Evolutionary conservation across 2,888 invertebrate genomes (phyloP), one percentile per base, ranked within the genome.

Genomic region (Drosophila leonis): DNA sequence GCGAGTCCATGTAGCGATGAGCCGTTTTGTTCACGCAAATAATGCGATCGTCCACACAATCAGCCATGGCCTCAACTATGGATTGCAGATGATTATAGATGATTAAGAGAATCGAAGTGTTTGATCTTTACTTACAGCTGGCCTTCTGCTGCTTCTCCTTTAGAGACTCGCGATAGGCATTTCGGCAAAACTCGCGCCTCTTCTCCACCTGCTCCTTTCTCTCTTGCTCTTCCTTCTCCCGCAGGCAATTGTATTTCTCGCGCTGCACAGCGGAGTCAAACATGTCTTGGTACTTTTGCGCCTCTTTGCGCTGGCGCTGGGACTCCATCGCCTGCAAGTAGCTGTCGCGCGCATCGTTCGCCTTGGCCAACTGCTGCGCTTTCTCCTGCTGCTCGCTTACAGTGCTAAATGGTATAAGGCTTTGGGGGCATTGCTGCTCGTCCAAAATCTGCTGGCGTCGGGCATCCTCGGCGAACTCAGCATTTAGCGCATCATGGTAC

Each of bases 1-100:
- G 69, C 0, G n/a, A 27, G 7, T 65, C 33, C 27, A 87, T 35
- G 37, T 72, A 51, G 0, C 79, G 73, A 6, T 55, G 29, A 0
- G 74, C 61, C 7, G 69, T 65, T 18, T 13, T 51, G 24, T 57
- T 57, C 9, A 87, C 75, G 37, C 86, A 87, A 27, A 69, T 79
- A 6, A 83, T 67, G 0, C 86, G 75, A 20, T 83, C 74, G 18
- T 87, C 81, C 13, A 87, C 81, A 9, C n/a, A n/a, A 3, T 88
- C 79, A 39, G 72, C 71, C 15, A 83, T 81, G 1, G 37, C 41
- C 13, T 85, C 79, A 24, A 72, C 86, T 86, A 13, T 4, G 5
- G 37, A 13, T 10, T 0, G 24, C 10, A 2, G 0, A n/a, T n/a
- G n/a, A n/a, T n/a, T n/a, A n/a, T 20, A n/a, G 15, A 4, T 31